Evolutionary conservation across 1,140 invertebrate genomes (phyloP).

Genomic region (Gyrodactylus bullatarudis): DNA sequence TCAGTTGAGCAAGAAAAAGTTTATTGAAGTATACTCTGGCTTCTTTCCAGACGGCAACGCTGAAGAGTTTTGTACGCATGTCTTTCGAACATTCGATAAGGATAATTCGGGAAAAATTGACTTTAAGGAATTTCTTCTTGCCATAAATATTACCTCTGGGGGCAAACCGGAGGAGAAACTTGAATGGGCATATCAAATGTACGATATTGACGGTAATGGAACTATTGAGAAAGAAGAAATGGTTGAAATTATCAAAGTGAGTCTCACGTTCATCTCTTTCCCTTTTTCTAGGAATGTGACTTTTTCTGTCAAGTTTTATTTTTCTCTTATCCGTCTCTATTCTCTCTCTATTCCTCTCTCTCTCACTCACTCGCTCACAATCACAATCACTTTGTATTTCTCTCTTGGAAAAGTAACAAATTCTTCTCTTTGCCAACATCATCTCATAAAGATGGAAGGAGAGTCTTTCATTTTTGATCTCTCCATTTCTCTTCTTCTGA

Average conservation of each 20-base stretch:
- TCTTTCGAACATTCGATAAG: slow-evolving; percentile 92
- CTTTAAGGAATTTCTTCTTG: slow-evolving; percentile 32
- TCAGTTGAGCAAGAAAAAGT: slow-evolving; percentile 71
- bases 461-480: too few species aligned
- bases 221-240: slow-evolving; percentile 68
- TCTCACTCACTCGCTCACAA: too few species aligned
- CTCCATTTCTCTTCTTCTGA: too few species aligned
- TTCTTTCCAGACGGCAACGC: slow-evolving; percentile 87
- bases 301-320: too few species aligned
- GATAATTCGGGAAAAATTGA: slow-evolving; percentile 47
- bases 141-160: slow-evolving; percentile 83
- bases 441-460: too few species aligned
- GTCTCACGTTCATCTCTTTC: slow-evolving; percentile 9
- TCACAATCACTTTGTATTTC: too few species aligned
- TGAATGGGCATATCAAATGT: slow-evolving; percentile 83
- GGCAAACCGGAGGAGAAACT: slow-evolving; percentile 87
- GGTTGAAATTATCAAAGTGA: slow-evolving; percentile 28
- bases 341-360: too few species aligned
- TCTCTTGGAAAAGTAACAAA: too few species aligned
- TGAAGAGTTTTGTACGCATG: slow-evolving; percentile 90
- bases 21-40: slow-evolving; percentile 80
- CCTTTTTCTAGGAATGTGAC: too few species aligned
- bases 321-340: too few species aligned
- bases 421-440: too few species aligned
- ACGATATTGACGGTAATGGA: slow-evolving; percentile 95